These are phyloP conservation scores for Yoshiicerus persimilis DNA, from an alignment of 1,140 invertebrate species.

Conservation along the genomic window DNA sequence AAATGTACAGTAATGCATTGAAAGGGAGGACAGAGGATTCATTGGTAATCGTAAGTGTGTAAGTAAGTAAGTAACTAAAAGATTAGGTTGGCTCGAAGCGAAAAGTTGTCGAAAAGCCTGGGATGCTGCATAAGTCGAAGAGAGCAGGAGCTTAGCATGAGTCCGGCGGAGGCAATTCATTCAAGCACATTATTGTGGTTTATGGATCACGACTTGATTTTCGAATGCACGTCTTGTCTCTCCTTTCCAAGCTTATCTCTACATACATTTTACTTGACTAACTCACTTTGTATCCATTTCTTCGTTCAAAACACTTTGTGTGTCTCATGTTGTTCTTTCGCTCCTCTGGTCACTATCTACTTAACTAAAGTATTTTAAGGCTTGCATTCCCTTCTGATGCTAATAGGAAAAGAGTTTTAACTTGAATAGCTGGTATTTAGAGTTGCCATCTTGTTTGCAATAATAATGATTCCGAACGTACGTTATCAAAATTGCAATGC, in stretches of 20 bases:
- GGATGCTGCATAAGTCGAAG: too few relatives aligned
- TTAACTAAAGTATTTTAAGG: background rate
- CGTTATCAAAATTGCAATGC: too few relatives aligned
- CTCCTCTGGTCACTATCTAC: too few relatives aligned
- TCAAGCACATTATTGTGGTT: conserved; percentile 21
- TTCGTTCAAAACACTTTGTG: background rate
- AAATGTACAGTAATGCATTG: background rate
- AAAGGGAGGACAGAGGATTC: background rate
- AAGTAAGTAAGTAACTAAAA: conserved; percentile 2
- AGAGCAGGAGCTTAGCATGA: background rate
- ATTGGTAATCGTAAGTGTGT: background rate
- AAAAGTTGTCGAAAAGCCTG: background rate
- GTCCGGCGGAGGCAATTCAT: conserved; percentile 12
- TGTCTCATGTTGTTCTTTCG: too few relatives aligned
- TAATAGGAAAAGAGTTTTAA: background rate
- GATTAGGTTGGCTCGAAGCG: background rate
- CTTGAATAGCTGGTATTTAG: too few relatives aligned
- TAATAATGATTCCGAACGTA: too few relatives aligned
- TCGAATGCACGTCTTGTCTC: conserved; percentile 23
- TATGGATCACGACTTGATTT: conserved; percentile 27
- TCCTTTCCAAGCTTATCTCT: background rate
- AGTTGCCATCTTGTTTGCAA: too few relatives aligned
- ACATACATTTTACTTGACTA: background rate
- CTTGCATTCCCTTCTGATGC: too few relatives aligned
- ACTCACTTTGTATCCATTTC: background rate